Evolutionary conservation across 1,140 invertebrate genomes (phyloP).

Genomic region (Penaeus vannamei): DNA sequence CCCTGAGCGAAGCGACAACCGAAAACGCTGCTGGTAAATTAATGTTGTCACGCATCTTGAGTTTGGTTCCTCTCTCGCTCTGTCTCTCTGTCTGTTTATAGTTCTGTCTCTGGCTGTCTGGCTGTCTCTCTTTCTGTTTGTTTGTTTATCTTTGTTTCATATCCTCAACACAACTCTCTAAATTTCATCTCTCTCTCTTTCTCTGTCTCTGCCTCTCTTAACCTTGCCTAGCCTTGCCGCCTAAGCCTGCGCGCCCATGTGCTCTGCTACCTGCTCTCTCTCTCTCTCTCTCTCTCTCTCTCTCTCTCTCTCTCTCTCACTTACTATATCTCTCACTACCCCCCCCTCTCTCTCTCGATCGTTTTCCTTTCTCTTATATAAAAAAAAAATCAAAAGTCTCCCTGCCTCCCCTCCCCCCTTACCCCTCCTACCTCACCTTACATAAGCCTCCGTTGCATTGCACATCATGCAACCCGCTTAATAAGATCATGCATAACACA

Average conservation of each 20-base stretch:
- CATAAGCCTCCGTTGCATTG: too few relatives aligned
- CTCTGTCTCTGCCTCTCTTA: not conserved
- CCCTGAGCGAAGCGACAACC: too few relatives aligned
- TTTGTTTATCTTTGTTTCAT: not conserved
- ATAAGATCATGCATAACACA: too few relatives aligned
- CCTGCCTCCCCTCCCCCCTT: too few relatives aligned
- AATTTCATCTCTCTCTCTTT: not conserved
- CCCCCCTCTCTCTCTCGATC: too few relatives aligned
- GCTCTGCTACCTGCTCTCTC: not conserved
- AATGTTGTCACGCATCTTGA: too few relatives aligned
- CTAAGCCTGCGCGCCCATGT: not conserved
- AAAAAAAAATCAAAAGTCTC: too few relatives aligned
- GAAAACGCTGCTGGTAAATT: too few relatives aligned
- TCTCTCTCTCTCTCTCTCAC: not conserved
- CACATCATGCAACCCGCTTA: too few relatives aligned
- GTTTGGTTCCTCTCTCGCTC: not conserved
- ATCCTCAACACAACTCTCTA: not conserved
- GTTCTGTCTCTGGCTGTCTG: not conserved
- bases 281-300: constrained; percentile 18
- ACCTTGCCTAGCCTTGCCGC: not conserved
- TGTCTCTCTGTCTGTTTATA: not conserved
- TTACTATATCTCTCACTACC: not conserved
- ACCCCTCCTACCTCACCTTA: too few relatives aligned
- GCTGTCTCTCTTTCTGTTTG: not conserved
- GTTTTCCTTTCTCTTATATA: too few relatives aligned